Evolutionary conservation across 2,888 invertebrate genomes (phyloP), one percentile per base, ranked within the genome.

Genomic region (Bombylius discolor): DNA sequence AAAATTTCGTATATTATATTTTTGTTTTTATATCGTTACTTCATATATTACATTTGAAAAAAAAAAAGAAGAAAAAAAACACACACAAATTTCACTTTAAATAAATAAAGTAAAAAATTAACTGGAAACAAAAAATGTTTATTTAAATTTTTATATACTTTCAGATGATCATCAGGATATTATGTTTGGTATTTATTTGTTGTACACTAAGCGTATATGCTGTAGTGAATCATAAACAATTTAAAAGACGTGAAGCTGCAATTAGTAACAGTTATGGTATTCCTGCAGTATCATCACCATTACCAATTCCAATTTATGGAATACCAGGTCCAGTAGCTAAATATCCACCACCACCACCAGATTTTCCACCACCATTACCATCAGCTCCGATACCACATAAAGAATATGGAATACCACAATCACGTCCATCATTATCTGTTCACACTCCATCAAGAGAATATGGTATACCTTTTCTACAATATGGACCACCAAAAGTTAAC

Each of bases 221-320:
- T 23, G 69, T 70, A 47, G 63, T 69, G 12, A 64, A 61, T 46
- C 51, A 56, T 36, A 67, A 68, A 52, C 65, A 67, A 5, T 31
- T 64, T 4, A 64, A 70, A 59, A 53, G 72, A 64, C 64, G 66
- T 5, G 68, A 66, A 45, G 63, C 64, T 13, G 44, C 5, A 44
- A 44, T 44, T 9, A 42, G 47, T 39, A 46, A 32, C 14, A 77
- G 77, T 1, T 79, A 80, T 49, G 81, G 81, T 0, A 79, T 79
- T 0, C 79, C 80, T 0, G 72, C 73, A 56, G 66, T 39, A 55
- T 75, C 79, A 72, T 65, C 75, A 70, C 79, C 78, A 56, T 70
- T 75, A 13, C 81, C 81, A 3, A 73, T 77, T 4, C 81, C 81
- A 23, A 76, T 82, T 0, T 82, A 82, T 65, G 81, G 81, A 54